Evolutionary conservation across 2,797 vertebrate genomes (phyloP).

Genomic region (Chanos chanos): DNA sequence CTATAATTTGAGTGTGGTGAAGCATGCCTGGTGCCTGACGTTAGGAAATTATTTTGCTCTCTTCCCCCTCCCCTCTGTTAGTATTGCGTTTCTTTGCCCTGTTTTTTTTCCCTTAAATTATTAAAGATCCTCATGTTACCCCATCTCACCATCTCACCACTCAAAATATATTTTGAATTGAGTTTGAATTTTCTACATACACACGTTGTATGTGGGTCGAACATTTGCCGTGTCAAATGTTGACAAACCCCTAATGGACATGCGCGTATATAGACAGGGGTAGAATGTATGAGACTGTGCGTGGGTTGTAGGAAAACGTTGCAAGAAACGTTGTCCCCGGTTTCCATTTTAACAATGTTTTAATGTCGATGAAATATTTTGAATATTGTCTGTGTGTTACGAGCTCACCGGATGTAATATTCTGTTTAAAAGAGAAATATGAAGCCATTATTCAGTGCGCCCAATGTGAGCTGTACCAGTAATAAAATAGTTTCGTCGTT

Average conservation of each 20-base stretch:
- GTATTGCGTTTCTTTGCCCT: constrained; percentile 32
- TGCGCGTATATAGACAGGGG: background rate
- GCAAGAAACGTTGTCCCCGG: background rate
- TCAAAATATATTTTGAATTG: background rate
- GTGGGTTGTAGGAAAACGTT: constrained; percentile 1
- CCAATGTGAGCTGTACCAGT: too few relatives aligned
- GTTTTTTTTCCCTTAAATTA: constrained; percentile 23
- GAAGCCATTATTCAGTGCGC: too few relatives aligned
- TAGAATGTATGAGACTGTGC: too few relatives aligned
- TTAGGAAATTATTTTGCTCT: constrained; percentile 41
- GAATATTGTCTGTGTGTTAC: too few relatives aligned
- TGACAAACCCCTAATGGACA: constrained; percentile 3
- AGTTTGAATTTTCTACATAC: background rate
- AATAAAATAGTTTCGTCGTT: too few relatives aligned
- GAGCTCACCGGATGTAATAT: too few relatives aligned
- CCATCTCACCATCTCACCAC: background rate
- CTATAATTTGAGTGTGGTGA: constrained; percentile 38
- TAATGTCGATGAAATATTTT: too few relatives aligned
- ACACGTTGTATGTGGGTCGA: too few relatives aligned
- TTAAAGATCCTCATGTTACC: background rate
- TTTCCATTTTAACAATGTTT: too few relatives aligned
- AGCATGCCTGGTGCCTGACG: constrained; percentile 47
- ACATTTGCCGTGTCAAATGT: background rate
- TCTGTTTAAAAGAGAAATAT: too few relatives aligned
- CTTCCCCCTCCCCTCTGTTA: constrained; percentile 5